These are phyloP conservation scores for Chromis chromis DNA, from an alignment of 2,797 vertebrate genomes.

Conservation along the genomic window DNA sequence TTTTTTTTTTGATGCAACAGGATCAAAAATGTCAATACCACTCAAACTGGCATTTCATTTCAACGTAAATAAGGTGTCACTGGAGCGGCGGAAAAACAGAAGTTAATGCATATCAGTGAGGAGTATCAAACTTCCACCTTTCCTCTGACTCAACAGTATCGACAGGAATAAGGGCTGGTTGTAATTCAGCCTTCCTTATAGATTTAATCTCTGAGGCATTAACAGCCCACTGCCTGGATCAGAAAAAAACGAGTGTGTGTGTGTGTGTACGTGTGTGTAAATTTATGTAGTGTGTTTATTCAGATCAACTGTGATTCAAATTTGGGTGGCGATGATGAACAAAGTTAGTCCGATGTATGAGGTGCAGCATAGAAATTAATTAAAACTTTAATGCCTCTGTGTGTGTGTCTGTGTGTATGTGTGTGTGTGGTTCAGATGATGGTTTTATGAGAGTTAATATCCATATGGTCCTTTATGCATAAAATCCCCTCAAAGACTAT, in stretches of 20 bases:
- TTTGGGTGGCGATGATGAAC: neutral
- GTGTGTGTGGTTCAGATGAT: neutral
- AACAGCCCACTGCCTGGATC: constrained; percentile 46
- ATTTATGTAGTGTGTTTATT: neutral
- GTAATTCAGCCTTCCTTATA: constrained; percentile 66
- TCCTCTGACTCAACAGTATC: constrained; percentile 64
- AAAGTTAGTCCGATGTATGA: neutral
- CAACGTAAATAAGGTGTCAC: constrained; percentile 61
- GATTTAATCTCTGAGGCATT: constrained; percentile 63
- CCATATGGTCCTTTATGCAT: neutral
- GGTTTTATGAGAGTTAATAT: neutral
- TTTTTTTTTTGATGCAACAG: constrained; percentile 29
- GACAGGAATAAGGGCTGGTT: constrained; percentile 46
- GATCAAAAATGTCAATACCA: constrained; percentile 50
- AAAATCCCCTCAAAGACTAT: neutral
- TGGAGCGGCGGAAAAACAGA: constrained; percentile 40
- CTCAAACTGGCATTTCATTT: constrained; percentile 57
- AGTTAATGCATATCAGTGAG: constrained; percentile 46
- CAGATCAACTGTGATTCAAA: neutral
- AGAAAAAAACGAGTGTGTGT: constrained; percentile 21
- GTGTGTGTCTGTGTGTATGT: neutral
- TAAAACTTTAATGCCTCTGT: neutral
- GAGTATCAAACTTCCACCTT: constrained; percentile 54
- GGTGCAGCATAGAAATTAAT: too few relatives aligned
- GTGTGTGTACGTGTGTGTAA: constrained; percentile 15